Base-by-base conservation (phyloP, 2,113 vertebrate genomes). In the Salvelinus alpinus region DNA sequence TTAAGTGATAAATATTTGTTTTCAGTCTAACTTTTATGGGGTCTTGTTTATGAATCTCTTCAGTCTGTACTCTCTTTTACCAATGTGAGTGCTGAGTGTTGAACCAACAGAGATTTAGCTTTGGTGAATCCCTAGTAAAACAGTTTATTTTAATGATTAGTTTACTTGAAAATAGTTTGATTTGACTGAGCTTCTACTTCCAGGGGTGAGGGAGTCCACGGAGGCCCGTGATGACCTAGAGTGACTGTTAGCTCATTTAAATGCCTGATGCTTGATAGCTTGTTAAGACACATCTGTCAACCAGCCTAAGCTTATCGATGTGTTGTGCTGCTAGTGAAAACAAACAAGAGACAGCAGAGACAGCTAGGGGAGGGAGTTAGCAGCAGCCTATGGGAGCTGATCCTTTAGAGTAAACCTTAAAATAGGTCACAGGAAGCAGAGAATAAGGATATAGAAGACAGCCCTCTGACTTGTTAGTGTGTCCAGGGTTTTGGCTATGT, bases 281-380 rank as follows among this genome's bases (percentile, higher is more conserved):
- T 90, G 88, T 90, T 82, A 82, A 83, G 85, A 86, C 88, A 86
- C 38, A 88, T 90, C 88, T 82, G 80, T 82, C 80, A 84, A 84
- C 77, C 74, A 44, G 11, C 38, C 85, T 86, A 77, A 86, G 78
- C 79, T 88, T 85, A 82, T 86, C 86, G 59, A 77, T 72, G 85
- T 1, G 38, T 82, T 82, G 65, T 3, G 27, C 1, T 44, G 38
- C 9, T 44, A 77, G 65, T 85, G 77, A 88, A 88, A 87, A 88
- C 85, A 88, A 90, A 89, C 80, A 89, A 79, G 73, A 59, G 47
- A 86, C 60, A 85, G 71, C 77, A 54, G 11, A 74, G 59, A 73
- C 69, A 44, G 38, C 38, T 44, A 72, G 4, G 12, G 29, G 2
- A 31, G 29, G 68, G 31, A 44, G 64, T 85, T 82, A 81, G 82